Base-by-base conservation (phyloP, 2,888 invertebrate species). In the Tubulanus polymorphus region DNA sequence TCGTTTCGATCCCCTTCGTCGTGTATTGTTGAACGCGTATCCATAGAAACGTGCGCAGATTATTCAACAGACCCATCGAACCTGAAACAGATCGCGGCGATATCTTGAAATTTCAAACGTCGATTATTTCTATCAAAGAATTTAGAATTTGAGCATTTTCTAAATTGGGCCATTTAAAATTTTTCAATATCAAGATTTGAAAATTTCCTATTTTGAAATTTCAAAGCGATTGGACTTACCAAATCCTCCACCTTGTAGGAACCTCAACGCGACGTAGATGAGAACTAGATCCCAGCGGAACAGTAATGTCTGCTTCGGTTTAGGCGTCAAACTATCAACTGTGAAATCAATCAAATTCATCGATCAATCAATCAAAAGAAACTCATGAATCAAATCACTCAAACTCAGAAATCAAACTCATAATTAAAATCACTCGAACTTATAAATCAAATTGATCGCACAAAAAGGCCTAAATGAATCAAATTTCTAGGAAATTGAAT, bases 11-110 rank as follows among this genome's bases (percentile, higher is more conserved):
- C 80, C 94, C 92, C 60, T 93, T 84, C 6, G 93, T 93, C 1
- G 95, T 95, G 75, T 90, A 96, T 78, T 99, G 97, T 69, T 95
- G 93, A 47, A 97, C 90, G 69, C 86, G 85, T 68, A 97, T 94
- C 97, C 97, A 99, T 1, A 97, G 81, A 74, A 93, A 92, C 0
- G 90, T 88, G 41, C 96, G 84, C 12, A 93, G 71, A 79, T 95
- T 96, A 79, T 94, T 95, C 48, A 97, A 81, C 51, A 96, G 81
- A 0, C 97, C 97, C 47, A 73, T 68, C 0, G 71, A 64, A 30
- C 75, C 77, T 75, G 55, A 1, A 54, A 51, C n/a, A n/a, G n/a
- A n/a, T n/a, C n/a, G n/a, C n/a, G n/a, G n/a, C n/a, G n/a, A n/a
- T n/a, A n/a, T n/a, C n/a, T n/a, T n/a, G n/a, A n/a, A n/a, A n/a